Conservation (phyloP, 2,888 invertebrate species). For the Clunio marinus region DNA sequence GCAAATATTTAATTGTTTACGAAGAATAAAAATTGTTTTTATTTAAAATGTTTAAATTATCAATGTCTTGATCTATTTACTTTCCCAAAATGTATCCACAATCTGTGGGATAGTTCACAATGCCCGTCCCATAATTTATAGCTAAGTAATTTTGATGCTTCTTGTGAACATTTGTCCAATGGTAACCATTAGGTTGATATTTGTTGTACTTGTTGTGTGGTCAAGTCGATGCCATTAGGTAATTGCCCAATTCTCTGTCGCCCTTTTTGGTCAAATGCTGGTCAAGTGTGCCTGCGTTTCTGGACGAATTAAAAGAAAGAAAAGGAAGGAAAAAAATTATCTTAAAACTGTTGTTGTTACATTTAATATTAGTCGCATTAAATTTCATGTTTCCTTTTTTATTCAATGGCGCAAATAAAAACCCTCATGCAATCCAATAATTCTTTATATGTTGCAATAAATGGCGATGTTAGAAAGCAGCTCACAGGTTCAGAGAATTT, state of each 20-base stretch:
- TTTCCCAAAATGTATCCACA: constrained; percentile 36
- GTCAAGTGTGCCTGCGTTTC: constrained; percentile 52
- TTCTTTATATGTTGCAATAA: background rate
- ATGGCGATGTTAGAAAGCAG: background rate
- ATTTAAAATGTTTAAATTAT: background rate
- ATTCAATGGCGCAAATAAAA: background rate
- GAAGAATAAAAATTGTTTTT: constrained; percentile 22
- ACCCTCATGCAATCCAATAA: constrained; percentile 24
- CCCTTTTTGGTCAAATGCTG: constrained; percentile 46
- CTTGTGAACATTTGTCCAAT: constrained; percentile 24
- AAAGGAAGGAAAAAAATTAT: background rate
- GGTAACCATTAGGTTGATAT: constrained; percentile 35
- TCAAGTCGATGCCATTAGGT: constrained; percentile 52
- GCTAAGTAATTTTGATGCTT: constrained; percentile 38
- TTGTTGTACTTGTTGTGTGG: constrained; percentile 42
- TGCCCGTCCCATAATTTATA: constrained; percentile 26
- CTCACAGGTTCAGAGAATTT: background rate
- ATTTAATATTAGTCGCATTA: background rate
- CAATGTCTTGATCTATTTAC: background rate
- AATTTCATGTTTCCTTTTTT: background rate
- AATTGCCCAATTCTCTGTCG: constrained; percentile 52
- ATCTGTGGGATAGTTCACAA: constrained; percentile 7
- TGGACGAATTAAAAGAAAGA: constrained; percentile 40
- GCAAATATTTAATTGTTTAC: constrained; percentile 2
- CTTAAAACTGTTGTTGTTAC: background rate